Conservation (phyloP, 2,797 vertebrate species). For the Pipistrellus pipistrellus region DNA sequence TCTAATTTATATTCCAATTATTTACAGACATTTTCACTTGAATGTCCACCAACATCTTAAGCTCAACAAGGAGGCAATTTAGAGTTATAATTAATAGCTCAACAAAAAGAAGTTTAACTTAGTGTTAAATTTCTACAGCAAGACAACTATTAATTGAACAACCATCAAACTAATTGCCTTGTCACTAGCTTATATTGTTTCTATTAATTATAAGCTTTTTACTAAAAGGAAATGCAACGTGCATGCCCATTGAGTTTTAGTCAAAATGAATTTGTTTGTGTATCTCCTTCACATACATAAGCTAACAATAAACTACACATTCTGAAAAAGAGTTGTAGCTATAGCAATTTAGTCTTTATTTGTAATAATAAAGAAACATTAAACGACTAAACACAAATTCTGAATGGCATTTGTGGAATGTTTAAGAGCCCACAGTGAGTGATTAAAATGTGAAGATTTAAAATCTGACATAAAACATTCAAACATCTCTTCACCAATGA, state of each 20-base stretch:
- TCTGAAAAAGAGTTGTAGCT: background rate
- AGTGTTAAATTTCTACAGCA: conserved; percentile 37
- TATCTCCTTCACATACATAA: conserved; percentile 15
- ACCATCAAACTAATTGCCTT: conserved; percentile 16
- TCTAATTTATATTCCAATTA: conserved; percentile 32
- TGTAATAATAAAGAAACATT: no score
- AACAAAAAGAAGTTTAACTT: conserved; percentile 39
- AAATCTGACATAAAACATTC: background rate
- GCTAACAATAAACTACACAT: background rate
- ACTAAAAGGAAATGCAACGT: background rate
- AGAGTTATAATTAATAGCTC: background rate
- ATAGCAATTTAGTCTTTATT: background rate
- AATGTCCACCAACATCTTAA: background rate
- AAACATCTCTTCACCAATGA: conserved; percentile 18
- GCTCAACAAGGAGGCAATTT: background rate
- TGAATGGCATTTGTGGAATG: no score
- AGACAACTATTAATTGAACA: conserved; percentile 38
- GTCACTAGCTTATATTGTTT: background rate
- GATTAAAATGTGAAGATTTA: no score
- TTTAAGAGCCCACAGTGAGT: no score
- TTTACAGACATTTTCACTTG: background rate
- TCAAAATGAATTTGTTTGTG: conserved; percentile 6
- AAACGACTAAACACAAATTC: no score
- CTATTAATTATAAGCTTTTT: conserved; percentile 17
- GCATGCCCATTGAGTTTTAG: conserved; percentile 19